Conservation (phyloP, 2,113 vertebrate genomes). For the Oncorhynchus clarkii region DNA sequence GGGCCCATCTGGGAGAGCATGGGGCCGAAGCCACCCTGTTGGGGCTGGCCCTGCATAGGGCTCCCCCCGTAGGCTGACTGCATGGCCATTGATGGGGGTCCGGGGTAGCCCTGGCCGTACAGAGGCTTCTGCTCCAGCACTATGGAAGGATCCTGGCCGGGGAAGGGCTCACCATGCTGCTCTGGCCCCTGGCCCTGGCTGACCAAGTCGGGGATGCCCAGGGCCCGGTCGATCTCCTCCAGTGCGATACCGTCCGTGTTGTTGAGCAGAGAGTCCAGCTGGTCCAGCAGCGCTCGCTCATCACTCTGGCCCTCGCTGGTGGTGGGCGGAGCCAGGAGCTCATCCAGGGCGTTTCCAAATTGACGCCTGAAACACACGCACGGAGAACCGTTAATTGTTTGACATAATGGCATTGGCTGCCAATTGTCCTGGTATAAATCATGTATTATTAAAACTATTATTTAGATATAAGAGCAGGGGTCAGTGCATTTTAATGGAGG, state of each 20-base stretch:
- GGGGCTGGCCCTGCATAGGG: constrained; percentile 66
- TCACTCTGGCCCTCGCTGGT: constrained; percentile 91
- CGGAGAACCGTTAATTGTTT: neutral
- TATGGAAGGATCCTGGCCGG: constrained; percentile 84
- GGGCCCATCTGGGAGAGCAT: constrained; percentile 78
- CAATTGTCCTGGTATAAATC: neutral
- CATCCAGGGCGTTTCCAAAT: constrained; percentile 79
- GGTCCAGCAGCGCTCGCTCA: constrained; percentile 90
- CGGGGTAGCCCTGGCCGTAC: constrained; percentile 86
- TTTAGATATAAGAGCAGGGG: neutral
- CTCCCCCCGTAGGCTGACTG: constrained; percentile 79
- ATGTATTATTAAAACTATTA: neutral
- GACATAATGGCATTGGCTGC: neutral
- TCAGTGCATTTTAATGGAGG: no score
- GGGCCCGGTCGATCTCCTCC: constrained; percentile 94
- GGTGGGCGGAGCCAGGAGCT: constrained; percentile 85
- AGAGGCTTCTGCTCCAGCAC: constrained; percentile 89
- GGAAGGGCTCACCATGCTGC: constrained; percentile 80
- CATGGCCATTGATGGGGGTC: constrained; percentile 80
- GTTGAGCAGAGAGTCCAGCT: constrained; percentile 91
- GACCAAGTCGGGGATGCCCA: constrained; percentile 96
- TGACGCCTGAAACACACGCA: constrained; percentile 49
- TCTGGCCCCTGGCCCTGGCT: constrained; percentile 75
- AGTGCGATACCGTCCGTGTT: constrained; percentile 91
- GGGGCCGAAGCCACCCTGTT: constrained; percentile 65